These are phyloP conservation scores for Bufotes viridis DNA, from an alignment of 2,797 vertebrate genomes.

Conservation along the genomic window DNA sequence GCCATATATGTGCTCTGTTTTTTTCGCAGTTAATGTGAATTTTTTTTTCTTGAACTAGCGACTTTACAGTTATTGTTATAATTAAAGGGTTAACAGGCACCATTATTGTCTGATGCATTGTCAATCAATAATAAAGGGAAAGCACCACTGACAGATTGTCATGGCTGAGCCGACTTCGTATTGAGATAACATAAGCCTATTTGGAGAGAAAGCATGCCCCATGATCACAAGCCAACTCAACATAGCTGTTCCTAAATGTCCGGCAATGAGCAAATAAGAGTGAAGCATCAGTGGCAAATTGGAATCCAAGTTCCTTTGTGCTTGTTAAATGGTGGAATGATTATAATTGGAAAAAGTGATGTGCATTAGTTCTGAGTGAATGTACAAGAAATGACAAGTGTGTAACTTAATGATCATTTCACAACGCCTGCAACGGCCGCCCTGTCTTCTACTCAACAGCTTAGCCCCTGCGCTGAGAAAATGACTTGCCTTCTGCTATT, in stretches of 20 bases:
- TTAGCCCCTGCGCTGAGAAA: constrained; percentile 79
- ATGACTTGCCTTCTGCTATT: constrained; percentile 76
- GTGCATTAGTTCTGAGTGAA: constrained; percentile 86
- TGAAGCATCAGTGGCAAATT: constrained; percentile 82
- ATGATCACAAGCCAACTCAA: constrained; percentile 72
- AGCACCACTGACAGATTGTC: constrained; percentile 16
- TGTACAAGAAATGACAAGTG: constrained; percentile 86
- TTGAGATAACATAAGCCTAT: constrained; percentile 69
- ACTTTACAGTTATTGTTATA: not conserved
- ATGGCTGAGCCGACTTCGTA: constrained; percentile 66
- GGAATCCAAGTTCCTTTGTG: constrained; percentile 84
- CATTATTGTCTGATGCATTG: not conserved
- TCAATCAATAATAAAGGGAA: not conserved
- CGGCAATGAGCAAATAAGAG: constrained; percentile 80
- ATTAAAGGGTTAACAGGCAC: not conserved
- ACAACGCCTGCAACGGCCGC: constrained; percentile 75
- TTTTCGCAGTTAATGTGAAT: too few species aligned
- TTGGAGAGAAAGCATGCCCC: constrained; percentile 68
- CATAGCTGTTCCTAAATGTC: constrained; percentile 75
- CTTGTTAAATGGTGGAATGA: constrained; percentile 87
- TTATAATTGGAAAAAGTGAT: constrained; percentile 86
- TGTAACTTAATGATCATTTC: constrained; percentile 84
- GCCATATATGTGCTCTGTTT: too few species aligned
- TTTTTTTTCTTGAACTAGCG: too few species aligned
- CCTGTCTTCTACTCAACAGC: constrained; percentile 67